These are phyloP conservation scores for Eupithecia insigniata DNA, from an alignment of 2,888 invertebrate species.

Conservation along the genomic window DNA sequence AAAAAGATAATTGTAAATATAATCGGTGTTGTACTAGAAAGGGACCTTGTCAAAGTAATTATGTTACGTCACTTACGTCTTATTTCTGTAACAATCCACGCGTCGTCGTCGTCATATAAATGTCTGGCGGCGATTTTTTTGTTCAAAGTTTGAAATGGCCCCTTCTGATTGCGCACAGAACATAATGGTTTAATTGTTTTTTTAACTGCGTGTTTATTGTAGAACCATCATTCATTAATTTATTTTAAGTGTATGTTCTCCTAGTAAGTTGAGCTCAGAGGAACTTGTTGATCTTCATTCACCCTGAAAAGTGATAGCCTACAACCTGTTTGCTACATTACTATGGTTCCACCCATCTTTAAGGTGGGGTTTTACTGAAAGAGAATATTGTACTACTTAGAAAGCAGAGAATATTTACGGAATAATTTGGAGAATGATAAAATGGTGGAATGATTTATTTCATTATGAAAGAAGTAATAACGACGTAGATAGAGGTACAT, in stretches of 20 bases:
- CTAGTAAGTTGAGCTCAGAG: not conserved
- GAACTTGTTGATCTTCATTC: constrained; percentile 28
- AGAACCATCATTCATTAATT: not conserved
- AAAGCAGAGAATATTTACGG: not conserved
- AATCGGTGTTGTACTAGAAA: too few relatives aligned
- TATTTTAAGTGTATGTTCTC: not conserved
- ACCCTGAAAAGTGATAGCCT: not conserved
- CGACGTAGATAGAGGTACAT: too few relatives aligned
- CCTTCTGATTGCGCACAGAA: not conserved
- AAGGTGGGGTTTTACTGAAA: not conserved
- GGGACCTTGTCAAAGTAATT: too few relatives aligned
- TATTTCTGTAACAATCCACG: too few relatives aligned
- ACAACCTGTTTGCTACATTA: not conserved
- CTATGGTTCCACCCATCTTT: constrained; percentile 1
- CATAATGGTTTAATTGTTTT: not conserved
- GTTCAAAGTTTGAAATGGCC: not conserved
- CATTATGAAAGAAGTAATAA: too few relatives aligned
- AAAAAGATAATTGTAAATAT: too few relatives aligned
- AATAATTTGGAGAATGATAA: too few relatives aligned
- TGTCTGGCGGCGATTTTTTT: not conserved
- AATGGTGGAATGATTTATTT: not conserved
- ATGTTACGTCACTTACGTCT: too few relatives aligned
- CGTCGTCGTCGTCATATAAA: not conserved
- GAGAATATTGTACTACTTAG: not conserved
- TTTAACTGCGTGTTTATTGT: too few relatives aligned